Evolutionary conservation across 1,140 invertebrate genomes (phyloP).

Genomic region (Drosophila trapezifrons): DNA sequence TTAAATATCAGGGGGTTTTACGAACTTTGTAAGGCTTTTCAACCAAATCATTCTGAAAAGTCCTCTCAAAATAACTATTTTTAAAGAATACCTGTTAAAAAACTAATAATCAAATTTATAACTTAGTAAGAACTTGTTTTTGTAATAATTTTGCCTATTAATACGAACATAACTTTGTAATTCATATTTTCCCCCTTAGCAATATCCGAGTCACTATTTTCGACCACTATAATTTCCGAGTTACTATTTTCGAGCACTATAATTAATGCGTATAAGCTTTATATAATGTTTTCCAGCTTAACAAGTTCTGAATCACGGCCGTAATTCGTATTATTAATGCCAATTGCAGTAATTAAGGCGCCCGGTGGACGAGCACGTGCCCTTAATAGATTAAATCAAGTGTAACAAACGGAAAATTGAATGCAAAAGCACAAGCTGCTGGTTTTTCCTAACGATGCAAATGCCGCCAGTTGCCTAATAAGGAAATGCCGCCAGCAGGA

Average conservation of each 20-base stretch:
- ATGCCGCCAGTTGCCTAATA: constrained; percentile 9
- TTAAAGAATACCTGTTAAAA: no score
- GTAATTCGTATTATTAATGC: constrained; percentile 43
- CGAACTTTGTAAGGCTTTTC: no score
- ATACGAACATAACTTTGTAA: neutral
- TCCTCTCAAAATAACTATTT: no score
- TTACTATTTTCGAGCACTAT: no score
- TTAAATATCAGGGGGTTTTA: no score
- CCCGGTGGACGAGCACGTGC: constrained; percentile 42
- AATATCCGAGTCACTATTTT: neutral
- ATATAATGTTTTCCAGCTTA: neutral
- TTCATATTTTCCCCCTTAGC: neutral
- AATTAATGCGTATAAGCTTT: neutral
- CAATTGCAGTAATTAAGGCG: constrained; percentile 45
- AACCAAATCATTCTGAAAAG: no score
- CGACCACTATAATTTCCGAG: no score
- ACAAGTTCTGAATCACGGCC: constrained; percentile 15
- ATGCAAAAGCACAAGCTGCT: constrained; percentile 9
- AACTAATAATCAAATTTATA: no score
- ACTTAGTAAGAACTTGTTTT: no score
- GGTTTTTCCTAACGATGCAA: constrained; percentile 3
- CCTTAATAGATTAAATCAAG: constrained; percentile 41
- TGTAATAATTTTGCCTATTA: neutral
- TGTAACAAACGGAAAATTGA: constrained; percentile 17
- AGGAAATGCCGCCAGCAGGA: constrained; percentile 20